Conservation (phyloP, 2,113 vertebrate genomes). For the Pedionomus torquatus region DNA sequence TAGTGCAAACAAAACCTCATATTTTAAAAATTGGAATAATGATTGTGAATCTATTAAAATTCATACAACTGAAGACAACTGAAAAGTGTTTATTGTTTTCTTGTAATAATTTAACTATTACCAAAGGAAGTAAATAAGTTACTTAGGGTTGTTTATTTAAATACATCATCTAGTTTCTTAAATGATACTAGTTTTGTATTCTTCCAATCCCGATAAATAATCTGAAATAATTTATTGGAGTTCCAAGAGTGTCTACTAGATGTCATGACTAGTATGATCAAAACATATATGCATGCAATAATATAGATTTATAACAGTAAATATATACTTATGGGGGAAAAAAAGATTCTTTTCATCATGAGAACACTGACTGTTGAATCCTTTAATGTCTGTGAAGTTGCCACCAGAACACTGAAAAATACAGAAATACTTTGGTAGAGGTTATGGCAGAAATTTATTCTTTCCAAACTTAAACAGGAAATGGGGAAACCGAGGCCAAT, state of each 20-base stretch:
- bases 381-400: neutral
- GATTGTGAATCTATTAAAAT: neutral
- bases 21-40: neutral
- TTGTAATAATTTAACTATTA: neutral
- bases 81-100: neutral
- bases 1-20: fast-evolving
- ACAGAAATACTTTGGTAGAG: neutral
- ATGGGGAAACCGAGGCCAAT: neutral
- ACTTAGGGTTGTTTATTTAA: neutral
- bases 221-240: neutral
- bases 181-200: neutral
- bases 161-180: neutral
- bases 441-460: neutral
- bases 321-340: neutral
- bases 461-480: neutral
- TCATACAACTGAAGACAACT: neutral
- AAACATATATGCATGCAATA: neutral
- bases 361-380: neutral
- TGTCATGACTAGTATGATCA: neutral
- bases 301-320: neutral
- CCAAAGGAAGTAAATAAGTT: neutral
- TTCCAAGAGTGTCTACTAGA: neutral
- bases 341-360: neutral
- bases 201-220: neutral
- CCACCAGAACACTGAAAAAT: neutral